These are phyloP conservation scores for Caradrina kadenii DNA, from an alignment of 2,888 invertebrate species.

Conservation along the genomic window DNA sequence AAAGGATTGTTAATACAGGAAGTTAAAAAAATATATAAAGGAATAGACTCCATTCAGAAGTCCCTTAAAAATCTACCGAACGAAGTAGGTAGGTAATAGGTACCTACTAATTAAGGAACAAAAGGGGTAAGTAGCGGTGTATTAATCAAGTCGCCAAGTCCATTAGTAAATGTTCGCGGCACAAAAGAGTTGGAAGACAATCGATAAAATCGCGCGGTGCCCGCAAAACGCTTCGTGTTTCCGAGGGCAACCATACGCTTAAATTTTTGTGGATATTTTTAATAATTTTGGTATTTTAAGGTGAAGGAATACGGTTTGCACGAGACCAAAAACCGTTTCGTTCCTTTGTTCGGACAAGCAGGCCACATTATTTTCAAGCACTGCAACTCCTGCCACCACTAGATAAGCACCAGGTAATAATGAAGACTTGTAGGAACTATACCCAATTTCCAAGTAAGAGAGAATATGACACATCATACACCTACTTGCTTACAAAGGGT, in stretches of 20 bases:
- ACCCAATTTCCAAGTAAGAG: too few relatives aligned
- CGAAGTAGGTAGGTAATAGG: constrained; percentile 10
- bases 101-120: constrained; percentile 59
- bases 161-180: constrained; percentile 65
- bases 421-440: too few relatives aligned
- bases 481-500: too few relatives aligned
- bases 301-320: neutral
- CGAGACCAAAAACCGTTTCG: too few relatives aligned
- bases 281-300: neutral
- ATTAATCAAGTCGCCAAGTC: constrained; percentile 67
- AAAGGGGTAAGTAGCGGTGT: constrained; percentile 57
- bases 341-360: too few relatives aligned
- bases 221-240: constrained; percentile 61
- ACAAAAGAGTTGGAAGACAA: constrained; percentile 67
- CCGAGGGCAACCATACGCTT: constrained; percentile 38
- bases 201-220: constrained; percentile 64
- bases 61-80: neutral
- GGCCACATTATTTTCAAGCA: too few relatives aligned
- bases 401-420: too few relatives aligned
- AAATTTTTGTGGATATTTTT: neutral
- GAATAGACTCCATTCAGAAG: neutral
- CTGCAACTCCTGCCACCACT: too few relatives aligned
- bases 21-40: neutral
- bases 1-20: too few relatives aligned
- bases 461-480: too few relatives aligned